Percentiles rank a stretch among this genome's conserved stretches.
Conservation (phyloP, 1,140 invertebrate species). For the Leucophenga varia region DNA sequence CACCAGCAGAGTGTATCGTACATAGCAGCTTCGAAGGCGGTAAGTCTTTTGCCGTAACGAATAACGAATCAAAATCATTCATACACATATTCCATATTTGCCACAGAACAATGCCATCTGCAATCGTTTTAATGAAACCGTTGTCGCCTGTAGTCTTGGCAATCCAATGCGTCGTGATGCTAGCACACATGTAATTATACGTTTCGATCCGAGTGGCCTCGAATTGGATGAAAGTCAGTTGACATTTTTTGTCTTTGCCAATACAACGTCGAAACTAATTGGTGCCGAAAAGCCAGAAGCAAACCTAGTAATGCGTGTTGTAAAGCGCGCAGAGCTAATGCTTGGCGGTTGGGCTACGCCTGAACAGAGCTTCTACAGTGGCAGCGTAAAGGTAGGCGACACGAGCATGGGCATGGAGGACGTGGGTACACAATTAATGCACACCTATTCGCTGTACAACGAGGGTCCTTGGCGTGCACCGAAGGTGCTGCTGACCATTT, state of each 20-base stretch:
- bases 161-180: conserved; percentile 77
- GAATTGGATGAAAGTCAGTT: conserved; percentile 71
- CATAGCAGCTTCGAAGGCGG: conserved; percentile 65
- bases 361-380: conserved; percentile 84
- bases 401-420: conserved; percentile 78
- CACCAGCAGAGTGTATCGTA: conserved; percentile 80
- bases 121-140: conserved; percentile 70
- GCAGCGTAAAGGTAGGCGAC: conserved; percentile 73
- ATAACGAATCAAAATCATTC: background rate
- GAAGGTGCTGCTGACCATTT: conserved; percentile 75
- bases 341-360: conserved; percentile 73
- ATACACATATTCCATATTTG: background rate
- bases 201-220: conserved; percentile 77
- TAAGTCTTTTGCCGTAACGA: conserved; percentile 19
- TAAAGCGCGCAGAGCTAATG: conserved; percentile 79
- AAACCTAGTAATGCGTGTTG: conserved; percentile 66
- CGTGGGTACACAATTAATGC: conserved; percentile 79
- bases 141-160: conserved; percentile 79
- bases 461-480: conserved; percentile 83
- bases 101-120: conserved; percentile 64
- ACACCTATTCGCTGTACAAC: conserved; percentile 85
- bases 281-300: conserved; percentile 60
- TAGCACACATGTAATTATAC: conserved; percentile 64
- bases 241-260: conserved; percentile 73
- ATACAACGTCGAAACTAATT: conserved; percentile 81